Conservation (phyloP, 2,888 invertebrate genomes). For the Perdita meconis region DNA sequence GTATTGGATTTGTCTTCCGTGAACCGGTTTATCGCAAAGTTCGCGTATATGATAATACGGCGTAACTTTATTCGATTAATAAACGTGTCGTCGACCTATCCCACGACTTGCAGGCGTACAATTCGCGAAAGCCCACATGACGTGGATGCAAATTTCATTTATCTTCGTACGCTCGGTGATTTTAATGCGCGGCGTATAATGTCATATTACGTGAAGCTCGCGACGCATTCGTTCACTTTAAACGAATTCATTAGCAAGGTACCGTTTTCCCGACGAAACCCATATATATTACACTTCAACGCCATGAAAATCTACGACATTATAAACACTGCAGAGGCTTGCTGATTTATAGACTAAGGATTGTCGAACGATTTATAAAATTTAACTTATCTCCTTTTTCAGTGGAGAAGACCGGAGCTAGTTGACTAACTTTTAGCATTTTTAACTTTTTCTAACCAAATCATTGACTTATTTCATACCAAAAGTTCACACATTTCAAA, state of each 20-base stretch:
- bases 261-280: not conserved
- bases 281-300: not conserved
- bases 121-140: slow-evolving; percentile 33
- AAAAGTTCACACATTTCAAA: too few relatives aligned
- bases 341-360: not conserved
- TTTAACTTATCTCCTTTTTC: too few relatives aligned
- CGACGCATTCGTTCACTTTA: slow-evolving; percentile 8
- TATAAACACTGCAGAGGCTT: not conserved
- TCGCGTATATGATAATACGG: slow-evolving; percentile 34
- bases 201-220: slow-evolving; percentile 1
- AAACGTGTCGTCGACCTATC: slow-evolving; percentile 35
- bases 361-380: not conserved
- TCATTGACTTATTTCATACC: too few relatives aligned
- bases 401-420: too few relatives aligned
- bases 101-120: slow-evolving; percentile 12
- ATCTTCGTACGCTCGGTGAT: slow-evolving; percentile 12
- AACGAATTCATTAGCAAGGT: slow-evolving; percentile 10
- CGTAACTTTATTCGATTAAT: slow-evolving; percentile 39
- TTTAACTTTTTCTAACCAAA: too few relatives aligned
- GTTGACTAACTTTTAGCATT: too few relatives aligned
- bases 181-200: slow-evolving; percentile 15
- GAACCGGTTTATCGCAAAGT: slow-evolving; percentile 30
- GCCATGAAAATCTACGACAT: slow-evolving; percentile 4
- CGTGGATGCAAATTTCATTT: slow-evolving; percentile 41
- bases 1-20: slow-evolving; percentile 25